Base-by-base conservation (phyloP, 2,888 invertebrate genomes). In the Diachrysia chrysitis region DNA sequence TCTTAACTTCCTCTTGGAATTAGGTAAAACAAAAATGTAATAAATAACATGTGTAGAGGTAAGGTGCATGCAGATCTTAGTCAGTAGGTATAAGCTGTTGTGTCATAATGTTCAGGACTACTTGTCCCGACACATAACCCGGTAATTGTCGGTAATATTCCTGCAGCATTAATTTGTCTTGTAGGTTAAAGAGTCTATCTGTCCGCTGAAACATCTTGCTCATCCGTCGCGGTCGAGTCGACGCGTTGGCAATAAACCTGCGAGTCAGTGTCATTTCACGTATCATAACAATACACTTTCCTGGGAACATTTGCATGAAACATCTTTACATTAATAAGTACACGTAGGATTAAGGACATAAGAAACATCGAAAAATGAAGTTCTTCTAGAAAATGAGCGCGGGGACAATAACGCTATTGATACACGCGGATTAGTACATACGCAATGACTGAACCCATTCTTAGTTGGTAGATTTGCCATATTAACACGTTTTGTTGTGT, bases 401-500 rank as follows among this genome's bases (percentile, higher is more conserved):
- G 48, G 10, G 19, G 3, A 51, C 48, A 51, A 21, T 51, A 51
- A 19, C 19, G 17, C 48, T 21, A 51, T 51, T 51, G 48, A 51
- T 51, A 51, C 19, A 51, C 7, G 7, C 12, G 48, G 48, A 51
- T 51, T 51, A 51, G 48, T 51, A n/a, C 42, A 19, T 19, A 51
- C 48, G 21, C 12, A 51, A 51, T 51, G 48, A 51, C 19, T 51
- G 48, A 4, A 51, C 48, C 48, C 21, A 51, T 51, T 51, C 48
- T 21, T 21, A 12, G 48, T 21, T 51, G 17, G 19, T 48, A 51
- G 21, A 53, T 55, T 57, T 46, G 32, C 57, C 48, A 51, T 42
- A 62, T 55, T 57, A 64, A 69, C 61, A 61, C 56, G 57, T 66
- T 71, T 48, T 37, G 21, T 58, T 48, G 46, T 65, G 57, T 64